Base-by-base conservation (phyloP, 2,113 vertebrate genomes). In the Ammospiza caudacuta region DNA sequence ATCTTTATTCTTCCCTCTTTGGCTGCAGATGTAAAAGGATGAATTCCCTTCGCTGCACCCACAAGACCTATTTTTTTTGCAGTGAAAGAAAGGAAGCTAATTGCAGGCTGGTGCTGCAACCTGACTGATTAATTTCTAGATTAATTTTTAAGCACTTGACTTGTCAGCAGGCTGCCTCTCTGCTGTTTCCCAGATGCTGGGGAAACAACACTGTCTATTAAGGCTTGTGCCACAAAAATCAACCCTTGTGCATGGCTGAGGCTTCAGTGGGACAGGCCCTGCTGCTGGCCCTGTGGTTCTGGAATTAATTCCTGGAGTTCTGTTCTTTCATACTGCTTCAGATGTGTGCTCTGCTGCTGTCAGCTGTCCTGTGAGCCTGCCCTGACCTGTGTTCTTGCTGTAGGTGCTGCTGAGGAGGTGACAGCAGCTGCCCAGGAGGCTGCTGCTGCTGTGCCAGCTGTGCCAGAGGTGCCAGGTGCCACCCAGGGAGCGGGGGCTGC, bases 361-460 rank as follows among this genome's bases (percentile, higher is more conserved):
- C 64, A 27, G 27, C 17, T 89, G 15, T 47, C 17, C 59, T 33
- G 39, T 15, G 58, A 81, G 84, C 66, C 66, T 39, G 16, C 81
- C 27, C 83, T 93, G 68, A 93, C 12, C 1, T 0, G 0, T 87
- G 55, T 94, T 63, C 21, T 67, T 33, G 64, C 90, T 74, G 74
- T 66, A 98, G 98, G 92, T 70, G 88, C 78, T 51, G 59, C 95
- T 57, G 86, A 79, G 91, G 97, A 97, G 79, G 89, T 87, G 93
- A 87, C 91, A 66, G 62, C 91, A 25, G 52, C 66, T 81, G 64
- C 39, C 87, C 93, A 83, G 87, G 96, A 96, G 66, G 46, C 47
- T 31, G 94, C 67, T 31, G 94, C 67, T 76, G 75, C 93, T 62
- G 55, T 35, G 35, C 35, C 35, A 35, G 35, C 94, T 47, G 41